Evolutionary conservation across 2,113 vertebrate genomes (phyloP).

Genomic region (Chaetura pelagica): DNA sequence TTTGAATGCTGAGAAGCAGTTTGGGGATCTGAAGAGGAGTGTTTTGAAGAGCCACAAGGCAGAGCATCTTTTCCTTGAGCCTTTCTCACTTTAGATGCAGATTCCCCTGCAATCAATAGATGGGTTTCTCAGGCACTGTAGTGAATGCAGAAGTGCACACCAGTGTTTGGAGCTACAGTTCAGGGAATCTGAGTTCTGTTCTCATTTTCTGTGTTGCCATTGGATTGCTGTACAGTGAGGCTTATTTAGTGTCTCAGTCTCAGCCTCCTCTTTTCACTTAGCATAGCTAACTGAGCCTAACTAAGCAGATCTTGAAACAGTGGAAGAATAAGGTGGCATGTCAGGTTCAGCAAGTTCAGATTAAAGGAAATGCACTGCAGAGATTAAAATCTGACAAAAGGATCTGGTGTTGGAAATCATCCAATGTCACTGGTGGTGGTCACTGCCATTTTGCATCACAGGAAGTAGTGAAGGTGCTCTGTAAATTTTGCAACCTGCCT

Average conservation of each 20-base stretch:
- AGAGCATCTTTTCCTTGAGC: not conserved
- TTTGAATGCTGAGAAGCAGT: not conserved
- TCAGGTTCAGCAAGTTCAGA: not conserved
- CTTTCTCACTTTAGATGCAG: not conserved
- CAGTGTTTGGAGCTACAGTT: not conserved
- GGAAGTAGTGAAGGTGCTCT: not conserved
- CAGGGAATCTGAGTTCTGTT: not conserved
- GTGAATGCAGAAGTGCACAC: rapidly evolving
- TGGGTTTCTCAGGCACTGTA: not conserved
- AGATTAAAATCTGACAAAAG: conserved; percentile 11
- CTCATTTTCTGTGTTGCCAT: not conserved
- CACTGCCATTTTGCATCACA: not conserved
- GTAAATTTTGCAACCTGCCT: not conserved
- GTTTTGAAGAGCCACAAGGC: not conserved
- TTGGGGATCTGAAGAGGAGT: not conserved
- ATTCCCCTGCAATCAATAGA: not conserved
- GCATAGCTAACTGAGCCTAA: not conserved
- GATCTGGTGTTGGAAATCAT: not conserved
- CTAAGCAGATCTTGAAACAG: not conserved
- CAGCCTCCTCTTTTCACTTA: not conserved
- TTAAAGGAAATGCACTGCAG: not conserved
- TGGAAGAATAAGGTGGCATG: not conserved
- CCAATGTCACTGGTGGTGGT: not conserved
- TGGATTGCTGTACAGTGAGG: not conserved
- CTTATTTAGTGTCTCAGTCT: not conserved